Evolutionary conservation across 2,888 invertebrate genomes (phyloP).

Genomic region (Allolobophora icterica): DNA sequence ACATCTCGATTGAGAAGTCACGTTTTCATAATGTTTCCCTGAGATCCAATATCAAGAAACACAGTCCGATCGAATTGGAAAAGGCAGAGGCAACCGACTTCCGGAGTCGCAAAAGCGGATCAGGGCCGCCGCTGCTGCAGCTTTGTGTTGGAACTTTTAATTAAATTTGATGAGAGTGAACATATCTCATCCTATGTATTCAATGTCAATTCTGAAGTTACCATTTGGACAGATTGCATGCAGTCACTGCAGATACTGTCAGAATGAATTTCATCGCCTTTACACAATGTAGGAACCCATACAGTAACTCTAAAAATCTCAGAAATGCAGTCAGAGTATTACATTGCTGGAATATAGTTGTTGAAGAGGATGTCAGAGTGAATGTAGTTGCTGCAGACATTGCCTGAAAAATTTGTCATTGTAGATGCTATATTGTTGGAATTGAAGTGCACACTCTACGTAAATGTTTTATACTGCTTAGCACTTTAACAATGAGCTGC

Average conservation of each 20-base stretch:
- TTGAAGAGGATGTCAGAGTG: not conserved
- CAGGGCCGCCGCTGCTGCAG: not conserved
- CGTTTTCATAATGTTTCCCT: not conserved
- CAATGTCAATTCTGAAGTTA: not conserved
- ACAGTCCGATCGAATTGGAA: not conserved
- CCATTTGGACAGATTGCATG: not conserved
- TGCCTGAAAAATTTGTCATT: not conserved
- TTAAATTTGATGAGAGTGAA: slow-evolving; percentile 10
- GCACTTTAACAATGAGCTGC: no score
- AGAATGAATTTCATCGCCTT: not conserved
- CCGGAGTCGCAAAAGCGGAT: not conserved
- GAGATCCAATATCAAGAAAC: slow-evolving; percentile 17
- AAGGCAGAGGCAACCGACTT: slow-evolving; percentile 17
- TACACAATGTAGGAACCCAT: not conserved
- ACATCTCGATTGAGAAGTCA: not conserved
- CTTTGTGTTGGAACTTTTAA: not conserved
- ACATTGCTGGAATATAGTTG: no score
- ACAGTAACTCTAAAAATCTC: not conserved
- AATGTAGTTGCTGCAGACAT: not conserved
- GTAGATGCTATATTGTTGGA: no score
- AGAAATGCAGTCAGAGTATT: no score
- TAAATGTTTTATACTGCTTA: no score
- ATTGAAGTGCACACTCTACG: no score
- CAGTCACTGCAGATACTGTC: not conserved
- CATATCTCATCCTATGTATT: not conserved